Conservation (phyloP, 2,888 invertebrate genomes). For the Argyresthia albistria region DNA sequence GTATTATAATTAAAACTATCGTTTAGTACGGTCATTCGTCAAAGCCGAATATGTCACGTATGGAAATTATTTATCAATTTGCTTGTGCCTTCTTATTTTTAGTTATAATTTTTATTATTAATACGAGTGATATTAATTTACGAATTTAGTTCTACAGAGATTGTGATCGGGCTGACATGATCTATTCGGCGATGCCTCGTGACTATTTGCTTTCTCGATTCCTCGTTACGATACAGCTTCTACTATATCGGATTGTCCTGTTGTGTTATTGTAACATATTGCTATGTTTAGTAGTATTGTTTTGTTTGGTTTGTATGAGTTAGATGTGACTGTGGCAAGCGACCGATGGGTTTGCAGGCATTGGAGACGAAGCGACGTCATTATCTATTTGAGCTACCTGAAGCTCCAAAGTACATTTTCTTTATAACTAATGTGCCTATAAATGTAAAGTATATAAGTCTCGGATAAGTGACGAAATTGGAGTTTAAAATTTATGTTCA, state of each 20-base stretch:
- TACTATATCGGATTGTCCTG: conserved; percentile 30
- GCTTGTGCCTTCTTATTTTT: conserved; percentile 68
- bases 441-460: conserved; percentile 69
- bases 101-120: conserved; percentile 43
- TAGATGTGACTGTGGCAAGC: conserved; percentile 37
- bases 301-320: conserved; percentile 39
- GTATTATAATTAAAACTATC: conserved; percentile 63
- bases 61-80: conserved; percentile 64
- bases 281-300: conserved; percentile 44
- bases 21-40: conserved; percentile 53
- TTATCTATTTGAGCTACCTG: conserved; percentile 44
- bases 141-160: conserved; percentile 56
- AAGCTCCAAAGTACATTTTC: conserved; percentile 65
- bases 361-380: conserved; percentile 50
- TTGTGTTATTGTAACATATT: conserved; percentile 46
- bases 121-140: conserved; percentile 67
- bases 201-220: conserved; percentile 57
- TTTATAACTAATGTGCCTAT: conserved; percentile 70
- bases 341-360: conserved; percentile 25
- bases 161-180: conserved; percentile 29
- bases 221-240: conserved; percentile 21
- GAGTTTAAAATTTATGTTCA: conserved; percentile 40
- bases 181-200: conserved; percentile 55
- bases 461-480: conserved; percentile 56
- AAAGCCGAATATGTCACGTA: conserved; percentile 53